Base-by-base conservation (phyloP, 2,888 invertebrate genomes). In the Cremastobaeus sp. region DNA sequence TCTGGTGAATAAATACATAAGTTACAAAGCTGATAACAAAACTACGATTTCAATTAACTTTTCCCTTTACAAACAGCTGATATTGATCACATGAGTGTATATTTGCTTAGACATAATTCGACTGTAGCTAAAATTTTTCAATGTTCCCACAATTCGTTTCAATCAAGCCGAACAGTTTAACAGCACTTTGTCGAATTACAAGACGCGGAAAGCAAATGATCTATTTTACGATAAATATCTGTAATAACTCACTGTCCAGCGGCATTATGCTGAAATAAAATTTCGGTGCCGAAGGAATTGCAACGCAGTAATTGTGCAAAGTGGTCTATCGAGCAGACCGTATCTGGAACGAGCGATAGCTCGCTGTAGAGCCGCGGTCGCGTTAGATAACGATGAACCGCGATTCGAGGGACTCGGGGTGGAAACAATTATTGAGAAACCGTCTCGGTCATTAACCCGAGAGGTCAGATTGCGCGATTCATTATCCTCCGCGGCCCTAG, bases 361-460 rank as follows among this genome's bases (percentile, higher is more conserved):
- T 71, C 39, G 64, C 41, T 59, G 71, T 45, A 65, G 65, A 65
- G 64, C 57, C 18, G 37, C 45, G 45, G 17, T 55, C 12, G 48
- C 15, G 48, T 50, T 39, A 55, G 50, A 65, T 65, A 65, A 71
- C 55, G 45, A 71, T 35, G 41, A n/a, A 28, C 62, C 32, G 17
- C 55, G 20, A 47, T 37, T 37, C 12, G 15, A 43, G 12, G 35
- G n/a, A 59, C 57, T 52, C 45, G 18, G 57, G 65, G 52, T 60
- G 54, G 55, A 52, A 68, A 64, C 45, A 64, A 76, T 76, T 76
- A 78, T 69, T 50, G 69, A 74, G 57, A 69, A 59, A 59, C 60
- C 30, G 69, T 60, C 15, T 39, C 39, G 64, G 52, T 20, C 47
- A 41, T 74, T 78, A 77, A 68, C 64, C 59, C 15, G 18, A 2